Percentiles rank a stretch among this genome's conserved stretches.
Evolutionary conservation across 2,797 vertebrate species (phyloP).

Genomic region (Gephyroberyx darwinii): DNA sequence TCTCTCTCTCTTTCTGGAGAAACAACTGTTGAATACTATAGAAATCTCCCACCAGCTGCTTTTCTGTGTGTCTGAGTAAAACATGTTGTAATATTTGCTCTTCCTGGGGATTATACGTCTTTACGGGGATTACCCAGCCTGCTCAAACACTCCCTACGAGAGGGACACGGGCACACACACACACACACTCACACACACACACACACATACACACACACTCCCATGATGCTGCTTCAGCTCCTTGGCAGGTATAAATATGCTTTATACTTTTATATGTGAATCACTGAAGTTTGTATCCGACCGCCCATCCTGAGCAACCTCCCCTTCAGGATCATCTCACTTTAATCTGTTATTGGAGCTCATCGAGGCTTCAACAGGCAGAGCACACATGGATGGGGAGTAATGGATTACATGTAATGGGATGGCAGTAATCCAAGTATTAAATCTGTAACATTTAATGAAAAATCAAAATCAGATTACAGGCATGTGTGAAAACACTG

Average conservation of each 20-base stretch:
- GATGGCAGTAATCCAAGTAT: too few species aligned
- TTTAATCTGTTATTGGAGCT: too few species aligned
- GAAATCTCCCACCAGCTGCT: slow-evolving; percentile 55
- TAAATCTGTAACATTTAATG: too few species aligned
- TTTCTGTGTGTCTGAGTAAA: slow-evolving; percentile 57
- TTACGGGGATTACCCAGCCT: slow-evolving; percentile 80
- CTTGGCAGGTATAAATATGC: slow-evolving; percentile 16
- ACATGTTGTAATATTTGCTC: slow-evolving; percentile 80
- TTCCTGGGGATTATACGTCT: slow-evolving; percentile 79
- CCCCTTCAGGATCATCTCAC: too few species aligned
- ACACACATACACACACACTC: slow-evolving; percentile 40
- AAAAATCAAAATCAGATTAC: too few species aligned
- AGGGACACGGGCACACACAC: slow-evolving; percentile 31
- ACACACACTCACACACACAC: slow-evolving; percentile 36
- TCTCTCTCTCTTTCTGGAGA: slow-evolving; percentile 27
- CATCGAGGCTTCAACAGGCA: too few species aligned
- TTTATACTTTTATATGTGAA: too few species aligned
- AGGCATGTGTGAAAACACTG: too few species aligned
- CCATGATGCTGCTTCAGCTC: slow-evolving; percentile 31
- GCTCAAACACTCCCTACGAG: slow-evolving; percentile 70
- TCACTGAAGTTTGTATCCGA: too few species aligned
- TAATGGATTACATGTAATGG: too few species aligned
- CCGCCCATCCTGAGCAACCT: too few species aligned
- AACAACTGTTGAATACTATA: slow-evolving; percentile 32
- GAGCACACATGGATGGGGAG: too few species aligned